Conservation (phyloP, 2,113 vertebrate species). For the Toxostoma redivivum region DNA sequence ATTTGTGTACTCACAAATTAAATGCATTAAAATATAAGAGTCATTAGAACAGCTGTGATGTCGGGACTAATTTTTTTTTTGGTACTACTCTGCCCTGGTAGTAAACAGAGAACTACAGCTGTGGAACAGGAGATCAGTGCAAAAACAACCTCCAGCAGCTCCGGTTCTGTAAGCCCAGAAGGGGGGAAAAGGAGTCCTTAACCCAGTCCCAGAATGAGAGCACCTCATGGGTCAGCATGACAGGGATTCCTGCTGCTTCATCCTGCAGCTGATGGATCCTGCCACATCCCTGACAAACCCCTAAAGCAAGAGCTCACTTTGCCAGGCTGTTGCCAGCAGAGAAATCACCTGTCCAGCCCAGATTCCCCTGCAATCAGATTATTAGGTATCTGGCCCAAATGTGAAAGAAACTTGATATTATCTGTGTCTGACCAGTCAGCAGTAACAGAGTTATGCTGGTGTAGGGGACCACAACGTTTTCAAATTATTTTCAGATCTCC, state of each 20-base stretch:
- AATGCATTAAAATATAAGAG: not conserved
- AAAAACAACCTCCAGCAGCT: not conserved
- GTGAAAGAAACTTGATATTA: not conserved
- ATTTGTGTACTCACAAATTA: constrained; percentile 36
- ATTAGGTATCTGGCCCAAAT: not conserved
- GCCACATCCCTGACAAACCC: not conserved
- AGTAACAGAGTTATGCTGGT: not conserved
- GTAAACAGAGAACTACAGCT: not conserved
- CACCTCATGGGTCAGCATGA: not conserved
- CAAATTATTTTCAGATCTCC: not conserved
- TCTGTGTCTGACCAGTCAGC: not conserved
- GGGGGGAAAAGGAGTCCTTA: not conserved
- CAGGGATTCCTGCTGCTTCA: not conserved
- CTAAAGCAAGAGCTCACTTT: not conserved
- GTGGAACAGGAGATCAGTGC: not conserved
- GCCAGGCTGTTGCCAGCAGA: not conserved
- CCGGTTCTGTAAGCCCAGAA: not conserved
- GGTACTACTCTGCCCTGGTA: not conserved
- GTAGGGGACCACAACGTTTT: not conserved
- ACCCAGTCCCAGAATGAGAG: not conserved
- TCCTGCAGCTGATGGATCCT: not conserved
- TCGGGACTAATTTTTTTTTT: not conserved
- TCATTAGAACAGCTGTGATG: constrained; percentile 9
- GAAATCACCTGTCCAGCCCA: not conserved
- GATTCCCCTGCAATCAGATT: not conserved